Evolutionary conservation across 2,113 vertebrate species (phyloP), one percentile per base, ranked within the genome.

Genomic region (Ranitomeya imitator): DNA sequence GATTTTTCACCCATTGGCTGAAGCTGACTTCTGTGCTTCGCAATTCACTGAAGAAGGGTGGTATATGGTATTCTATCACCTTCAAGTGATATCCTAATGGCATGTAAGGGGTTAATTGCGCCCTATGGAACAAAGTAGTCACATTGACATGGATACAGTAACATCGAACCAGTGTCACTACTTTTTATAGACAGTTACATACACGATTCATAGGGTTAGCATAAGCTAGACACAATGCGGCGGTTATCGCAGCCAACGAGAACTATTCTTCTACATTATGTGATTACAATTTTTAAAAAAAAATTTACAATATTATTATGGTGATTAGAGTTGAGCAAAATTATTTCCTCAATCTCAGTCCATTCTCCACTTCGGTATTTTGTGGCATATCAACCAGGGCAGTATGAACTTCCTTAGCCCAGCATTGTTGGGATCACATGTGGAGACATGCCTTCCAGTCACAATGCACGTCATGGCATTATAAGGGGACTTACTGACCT

Each of bases 1-100:
- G 63, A 23, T 12, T 6, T 74, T 73, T 79, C n/a, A 1, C 23
- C 55, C 19, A 55, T 67, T 55, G 87, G 12, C 71, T n/a, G 65
- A 57, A 88, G 65, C 10, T n/a, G 86, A 4, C n/a, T 77, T 73
- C 85, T 80, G 23, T 7, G 79, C 16, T 90, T 88, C 90, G 85
- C 85, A 81, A 21, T 69, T 15, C 6, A 89, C 74, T 84, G 23
- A 85, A 55, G 60, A 14, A 85, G 23, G 76, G 73, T 84, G 57
- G 16, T 31, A 26, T 57, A 54, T 60, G 55, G 73, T 74, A 76
- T 18, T 59, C 45, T 57, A 16, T 19, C 23, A 79, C 63, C 81
- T 51, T 52, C 7, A 51, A 51, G 67, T 60, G 31, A 18, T 55
- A 74, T 23, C 18, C 3, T 7, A 26, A 67, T 15, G 52, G 63